Evolutionary conservation across 2,888 invertebrate genomes (phyloP).

Genomic region (Rhingia campestris): DNA sequence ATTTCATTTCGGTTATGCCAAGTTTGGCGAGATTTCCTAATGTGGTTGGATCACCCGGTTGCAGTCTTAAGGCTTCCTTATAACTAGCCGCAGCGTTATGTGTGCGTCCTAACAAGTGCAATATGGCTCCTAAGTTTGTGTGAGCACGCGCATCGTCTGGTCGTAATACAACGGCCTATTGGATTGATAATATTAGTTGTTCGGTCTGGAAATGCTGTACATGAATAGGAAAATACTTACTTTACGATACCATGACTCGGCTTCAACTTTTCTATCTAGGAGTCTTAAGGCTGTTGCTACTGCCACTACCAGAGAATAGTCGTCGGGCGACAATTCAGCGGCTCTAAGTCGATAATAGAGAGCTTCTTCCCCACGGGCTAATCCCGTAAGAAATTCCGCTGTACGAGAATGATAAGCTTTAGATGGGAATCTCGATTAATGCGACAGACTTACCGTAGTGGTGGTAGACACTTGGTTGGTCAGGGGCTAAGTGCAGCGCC

Average conservation of each 20-base stretch:
- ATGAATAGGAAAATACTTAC: conserved; percentile 82
- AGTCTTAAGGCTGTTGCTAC: conserved; percentile 94
- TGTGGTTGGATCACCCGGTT: conserved; percentile 94
- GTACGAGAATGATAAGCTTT: conserved; percentile 76
- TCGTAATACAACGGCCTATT: conserved; percentile 83
- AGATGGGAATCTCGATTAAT: neutral
- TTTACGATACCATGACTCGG: conserved; percentile 93
- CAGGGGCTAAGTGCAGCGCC: conserved; percentile 91
- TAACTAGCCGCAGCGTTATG: conserved; percentile 94
- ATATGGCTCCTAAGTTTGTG: conserved; percentile 96
- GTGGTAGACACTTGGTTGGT: conserved; percentile 92
- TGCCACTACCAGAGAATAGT: conserved; percentile 92
- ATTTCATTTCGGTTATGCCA: conserved; percentile 80
- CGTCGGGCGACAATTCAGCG: conserved; percentile 89
- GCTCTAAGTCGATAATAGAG: conserved; percentile 91
- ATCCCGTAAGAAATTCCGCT: conserved; percentile 94
- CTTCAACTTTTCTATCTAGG: conserved; percentile 90
- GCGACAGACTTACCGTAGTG: conserved; percentile 90
- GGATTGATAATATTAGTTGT: neutral
- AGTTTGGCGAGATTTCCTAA: conserved; percentile 93
- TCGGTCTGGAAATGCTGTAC: neutral
- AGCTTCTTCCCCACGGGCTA: conserved; percentile 91
- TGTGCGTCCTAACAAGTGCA: conserved; percentile 96
- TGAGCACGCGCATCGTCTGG: conserved; percentile 93
- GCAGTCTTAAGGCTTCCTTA: conserved; percentile 91